Conservation (phyloP, 2,888 invertebrate genomes). For the Alitta virens region DNA sequence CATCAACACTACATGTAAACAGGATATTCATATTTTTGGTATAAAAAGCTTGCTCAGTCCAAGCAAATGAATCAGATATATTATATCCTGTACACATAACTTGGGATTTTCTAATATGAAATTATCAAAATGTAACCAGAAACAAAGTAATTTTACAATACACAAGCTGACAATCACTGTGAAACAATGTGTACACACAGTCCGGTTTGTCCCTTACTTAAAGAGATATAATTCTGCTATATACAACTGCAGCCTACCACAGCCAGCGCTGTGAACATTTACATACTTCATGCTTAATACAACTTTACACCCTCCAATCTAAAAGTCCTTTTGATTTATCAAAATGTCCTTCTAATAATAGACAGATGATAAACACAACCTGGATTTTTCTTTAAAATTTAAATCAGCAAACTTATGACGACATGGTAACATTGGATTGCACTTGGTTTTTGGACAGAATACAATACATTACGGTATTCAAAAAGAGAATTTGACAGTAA, state of each 20-base stretch:
- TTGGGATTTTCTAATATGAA: constrained; percentile 16
- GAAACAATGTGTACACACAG: constrained; percentile 14
- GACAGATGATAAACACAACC: too few relatives aligned
- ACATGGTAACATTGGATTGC: too few relatives aligned
- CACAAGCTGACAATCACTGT: constrained; percentile 19
- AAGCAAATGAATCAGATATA: too few relatives aligned
- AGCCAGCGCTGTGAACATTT: constrained; percentile 13
- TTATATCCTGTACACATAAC: constrained; percentile 13
- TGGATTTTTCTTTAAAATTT: too few relatives aligned
- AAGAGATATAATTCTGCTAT: constrained; percentile 15
- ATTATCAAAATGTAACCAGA: constrained; percentile 22
- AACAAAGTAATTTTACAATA: constrained; percentile 18
- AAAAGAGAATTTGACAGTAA: too few relatives aligned
- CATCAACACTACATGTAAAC: constrained; percentile 21
- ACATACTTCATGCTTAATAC: too few relatives aligned
- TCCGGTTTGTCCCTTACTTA: constrained; percentile 13
- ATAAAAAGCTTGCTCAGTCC: constrained; percentile 13
- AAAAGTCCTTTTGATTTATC: too few relatives aligned
- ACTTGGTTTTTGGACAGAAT: too few relatives aligned
- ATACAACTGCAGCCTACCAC: constrained; percentile 18
- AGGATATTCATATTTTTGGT: constrained; percentile 10
- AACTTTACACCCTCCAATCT: too few relatives aligned
- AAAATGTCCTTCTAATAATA: too few relatives aligned
- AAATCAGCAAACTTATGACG: too few relatives aligned
- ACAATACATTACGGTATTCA: too few relatives aligned